Base-by-base conservation (phyloP, 2,888 invertebrate genomes). In the Boloria selene region DNA sequence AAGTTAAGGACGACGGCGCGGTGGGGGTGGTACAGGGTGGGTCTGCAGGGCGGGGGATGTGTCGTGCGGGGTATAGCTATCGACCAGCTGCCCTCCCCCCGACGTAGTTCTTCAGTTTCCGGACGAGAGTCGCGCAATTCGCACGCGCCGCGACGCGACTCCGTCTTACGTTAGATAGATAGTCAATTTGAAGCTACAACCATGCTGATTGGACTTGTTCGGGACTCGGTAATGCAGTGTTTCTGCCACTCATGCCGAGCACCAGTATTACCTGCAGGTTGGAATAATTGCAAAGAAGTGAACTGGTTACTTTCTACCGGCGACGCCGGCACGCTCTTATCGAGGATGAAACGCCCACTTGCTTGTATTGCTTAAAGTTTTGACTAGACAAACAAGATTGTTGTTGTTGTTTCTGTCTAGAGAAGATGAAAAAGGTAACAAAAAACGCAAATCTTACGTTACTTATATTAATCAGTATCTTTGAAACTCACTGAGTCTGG, bases 241-340 rank as follows among this genome's bases (percentile, higher is more conserved):
- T 97, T 97, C 94, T 97, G 97, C 93, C 97, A 97, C 93, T 96
- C 97, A 90, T 97, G 97, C 95, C 95, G 96, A 87, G 96, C 96
- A 80, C 97, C 97, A 76, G 93, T 94, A 79, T 87, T 96, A 83
- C 95, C 95, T 84, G 94, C 95, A 93, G 95, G 96, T 95, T 94
- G 94, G 94, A 86, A 76, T 61, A 72, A 69, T 68, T 65, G 14
- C 50, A 18, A 64, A 45, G 58, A 58, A 69, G 68, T 59, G 65
- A 68, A 45, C 54, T 69, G 75, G 70, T 74, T 64, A 53, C 70
- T 69, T 56, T 75, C 80, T 78, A 81, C 81, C 80, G 80, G 82
- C 77, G 77, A 79, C 78, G 79, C 77, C 80, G 77, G 77, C 77
- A 77, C 79, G 81, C 75, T 80, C 68, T 65, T 76, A 79, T 68